Conservation (phyloP, 2,888 invertebrate genomes). For the Hydroisotoma schaefferi region DNA sequence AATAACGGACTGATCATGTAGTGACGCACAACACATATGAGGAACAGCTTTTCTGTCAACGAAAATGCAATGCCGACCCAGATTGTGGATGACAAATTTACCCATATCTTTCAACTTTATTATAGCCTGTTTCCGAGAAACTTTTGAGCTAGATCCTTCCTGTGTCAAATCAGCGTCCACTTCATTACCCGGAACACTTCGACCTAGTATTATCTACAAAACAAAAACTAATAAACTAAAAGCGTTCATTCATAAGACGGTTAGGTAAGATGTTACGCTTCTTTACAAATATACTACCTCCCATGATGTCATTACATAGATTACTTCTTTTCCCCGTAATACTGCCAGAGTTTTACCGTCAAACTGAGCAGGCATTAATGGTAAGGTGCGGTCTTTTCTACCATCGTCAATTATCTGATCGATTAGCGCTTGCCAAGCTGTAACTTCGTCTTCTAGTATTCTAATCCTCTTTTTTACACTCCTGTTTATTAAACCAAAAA, state of each 20-base stretch:
- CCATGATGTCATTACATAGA: slow-evolving; percentile 89
- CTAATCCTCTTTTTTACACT: slow-evolving; percentile 81
- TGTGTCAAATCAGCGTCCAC: slow-evolving; percentile 91
- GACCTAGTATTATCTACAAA: slow-evolving; percentile 79
- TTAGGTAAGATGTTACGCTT: neutral
- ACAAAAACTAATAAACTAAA: slow-evolving; percentile 4
- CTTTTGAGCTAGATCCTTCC: slow-evolving; percentile 92
- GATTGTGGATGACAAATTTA: slow-evolving; percentile 91
- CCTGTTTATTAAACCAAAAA: slow-evolving; percentile 51
- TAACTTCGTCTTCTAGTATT: slow-evolving; percentile 79
- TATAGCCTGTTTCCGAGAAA: slow-evolving; percentile 87
- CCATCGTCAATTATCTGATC: slow-evolving; percentile 73
- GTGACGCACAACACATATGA: slow-evolving; percentile 79
- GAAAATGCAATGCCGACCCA: slow-evolving; percentile 90
- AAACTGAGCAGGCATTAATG: slow-evolving; percentile 67
- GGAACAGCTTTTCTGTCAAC: slow-evolving; percentile 89
- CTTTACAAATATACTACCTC: slow-evolving; percentile 61
- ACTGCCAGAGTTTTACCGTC: slow-evolving; percentile 92
- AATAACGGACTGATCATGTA: slow-evolving; percentile 90
- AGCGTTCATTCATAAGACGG: neutral
- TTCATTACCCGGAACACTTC: slow-evolving; percentile 76
- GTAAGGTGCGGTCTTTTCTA: slow-evolving; percentile 54
- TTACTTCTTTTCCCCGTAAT: slow-evolving; percentile 81
- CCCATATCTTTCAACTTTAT: slow-evolving; percentile 86
- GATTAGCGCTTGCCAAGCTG: slow-evolving; percentile 88